Base-by-base conservation (phyloP, 2,888 invertebrate species). In the Hirtodrosophila duncani region DNA sequence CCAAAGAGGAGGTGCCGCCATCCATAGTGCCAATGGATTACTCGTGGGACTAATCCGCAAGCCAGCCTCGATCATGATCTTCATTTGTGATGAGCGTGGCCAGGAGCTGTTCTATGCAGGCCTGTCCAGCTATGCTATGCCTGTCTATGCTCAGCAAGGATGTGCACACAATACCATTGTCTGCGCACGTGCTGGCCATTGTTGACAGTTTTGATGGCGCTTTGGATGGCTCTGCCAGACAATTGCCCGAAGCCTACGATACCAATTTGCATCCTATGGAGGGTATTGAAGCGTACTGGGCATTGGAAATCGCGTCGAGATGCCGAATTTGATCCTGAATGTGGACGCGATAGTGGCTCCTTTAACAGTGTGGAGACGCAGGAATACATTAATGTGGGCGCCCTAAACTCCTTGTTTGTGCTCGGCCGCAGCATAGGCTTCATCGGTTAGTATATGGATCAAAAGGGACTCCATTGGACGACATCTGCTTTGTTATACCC, bases 21-120 rank as follows among this genome's bases (percentile, higher is more conserved):
- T 99, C 99, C 1, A 98, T 99, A 10, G 98, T 99, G n/a, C 99
- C 99, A 4, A 99, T 99, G 99, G 99, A 99, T 87, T 99, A 96
- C 87, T 95, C 94, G 60, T 99, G 99, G 99, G 99, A 8, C 89
- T 99, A 5, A 99, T 99, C 83, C 91, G 99, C 24, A 99, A 99
- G 85, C 99, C 99, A 26, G 99, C 99, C 0, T 98, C 98, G 1
- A 99, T 99, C 88, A 99, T 99, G 94, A 98, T 99, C 11, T 97
- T 97, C 9, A 99, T 99, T 81, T 99, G 99, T 85, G 99, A 99
- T 88, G 99, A 99, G 88, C 90, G 99, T 64, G 99, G 99, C 6
- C 97, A 98, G 84, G 99, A 99, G 88, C 88, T 99, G 52, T 89
- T 96, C 45, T 99, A 99, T 88, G 98, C 98, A 63, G 99, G 99